Conservation (phyloP, 2,113 vertebrate species). For the Ciconia maguari region DNA sequence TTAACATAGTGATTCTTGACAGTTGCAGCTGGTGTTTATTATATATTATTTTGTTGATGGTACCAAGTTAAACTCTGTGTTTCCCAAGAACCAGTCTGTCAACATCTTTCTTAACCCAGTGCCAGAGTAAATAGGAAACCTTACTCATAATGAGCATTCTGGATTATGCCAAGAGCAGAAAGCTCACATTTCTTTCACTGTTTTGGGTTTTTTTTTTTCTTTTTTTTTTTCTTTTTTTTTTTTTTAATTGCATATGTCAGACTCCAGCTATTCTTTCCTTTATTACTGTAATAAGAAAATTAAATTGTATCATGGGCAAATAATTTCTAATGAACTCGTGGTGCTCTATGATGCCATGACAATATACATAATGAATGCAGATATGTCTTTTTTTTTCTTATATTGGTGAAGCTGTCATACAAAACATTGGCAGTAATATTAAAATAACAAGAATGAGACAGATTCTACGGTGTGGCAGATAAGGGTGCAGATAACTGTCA, state of each 20-base stretch:
- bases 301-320: not conserved
- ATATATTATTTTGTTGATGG: slow-evolving; percentile 34
- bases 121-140: slow-evolving; percentile 21
- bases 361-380: not conserved
- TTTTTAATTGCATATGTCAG: not conserved
- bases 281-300: not conserved
- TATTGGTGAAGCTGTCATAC: not conserved
- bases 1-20: not conserved
- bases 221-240: not conserved
- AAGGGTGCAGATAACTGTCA: not conserved
- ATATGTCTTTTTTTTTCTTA: not conserved
- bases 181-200: not conserved
- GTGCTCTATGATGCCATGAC: not conserved
- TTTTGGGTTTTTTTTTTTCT: not conserved
- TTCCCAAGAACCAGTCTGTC: slow-evolving; percentile 15
- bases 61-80: slow-evolving; percentile 8
- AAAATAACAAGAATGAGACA: not conserved
- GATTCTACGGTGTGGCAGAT: not conserved
- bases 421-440: not conserved
- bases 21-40: slow-evolving; percentile 50
- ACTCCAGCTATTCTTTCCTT: not conserved
- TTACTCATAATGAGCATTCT: not conserved
- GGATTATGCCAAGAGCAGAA: not conserved
- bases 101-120: slow-evolving; percentile 15
- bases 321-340: not conserved